Evolutionary conservation across 2,113 vertebrate species (phyloP), one percentile per base, ranked within the genome.

Genomic region (Barbus barbus): DNA sequence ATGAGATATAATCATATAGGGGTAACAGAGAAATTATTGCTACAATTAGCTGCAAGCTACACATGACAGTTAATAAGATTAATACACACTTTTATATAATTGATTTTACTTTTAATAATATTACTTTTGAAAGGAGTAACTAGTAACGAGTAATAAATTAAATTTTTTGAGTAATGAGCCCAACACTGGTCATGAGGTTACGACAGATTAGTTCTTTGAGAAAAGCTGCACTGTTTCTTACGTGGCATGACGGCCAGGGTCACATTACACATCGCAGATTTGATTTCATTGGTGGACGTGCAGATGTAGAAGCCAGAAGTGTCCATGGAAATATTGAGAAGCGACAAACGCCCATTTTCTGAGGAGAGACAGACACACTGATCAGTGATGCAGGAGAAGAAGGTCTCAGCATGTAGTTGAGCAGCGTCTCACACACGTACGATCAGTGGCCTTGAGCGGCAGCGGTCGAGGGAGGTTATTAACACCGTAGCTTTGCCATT

Each of bases 251-350:
- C 89, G 0, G 88, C 16, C 85, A 99, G 85, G 0, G 96, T 97
- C 91, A 97, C 74, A 89, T 97, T 97, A 92, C 96, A 98, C 67
- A 1, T 86, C 0, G 87, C 86, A 0, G 41, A 41, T 44, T 94
- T 92, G 75, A 96, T 91, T 22, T 74, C 69, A 4, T 99, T 99
- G 0, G 3, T 31, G 12, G 97, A 94, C 1, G 93, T 95, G 90
- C 96, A 99, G 85, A 92, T 89, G 88, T 93, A 98, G 91, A 88
- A 97, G 48, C 97, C 97, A 0, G 95, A 95, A 0, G 91, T 93
- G 0, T 96, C 95, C 0, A 67, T 90, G 0, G 96, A 92, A 90
- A 98, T 82, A 51, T 97, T 99, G 90, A 87, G 96, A 71, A 99
- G 92, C 11, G 92, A 93, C 87, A 93, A 46, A 41, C 93, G 24